These are phyloP conservation scores for Pemphredon lugubris DNA, from an alignment of 2,888 invertebrate species.

Conservation along the genomic window DNA sequence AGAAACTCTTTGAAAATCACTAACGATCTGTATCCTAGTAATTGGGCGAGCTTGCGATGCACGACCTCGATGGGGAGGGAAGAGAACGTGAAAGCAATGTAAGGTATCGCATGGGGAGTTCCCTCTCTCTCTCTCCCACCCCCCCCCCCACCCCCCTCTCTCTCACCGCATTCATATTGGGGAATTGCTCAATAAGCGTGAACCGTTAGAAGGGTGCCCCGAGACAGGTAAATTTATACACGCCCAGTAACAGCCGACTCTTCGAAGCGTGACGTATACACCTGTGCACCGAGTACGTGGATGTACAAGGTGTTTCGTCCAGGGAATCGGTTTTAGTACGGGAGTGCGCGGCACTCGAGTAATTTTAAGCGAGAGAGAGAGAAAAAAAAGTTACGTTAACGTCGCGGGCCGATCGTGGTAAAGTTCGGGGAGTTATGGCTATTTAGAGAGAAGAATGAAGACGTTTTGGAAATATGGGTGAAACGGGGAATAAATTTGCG, in stretches of 20 bases:
- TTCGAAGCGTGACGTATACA: no score
- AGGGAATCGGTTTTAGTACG: no score
- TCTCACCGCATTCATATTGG: conserved; percentile 46
- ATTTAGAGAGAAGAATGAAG: no score
- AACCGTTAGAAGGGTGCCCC: conserved; percentile 39
- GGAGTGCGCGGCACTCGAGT: no score
- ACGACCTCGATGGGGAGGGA: conserved; percentile 35
- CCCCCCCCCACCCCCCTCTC: neutral
- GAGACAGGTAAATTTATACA: conserved; percentile 22
- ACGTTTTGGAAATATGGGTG: no score
- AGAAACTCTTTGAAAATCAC: conserved; percentile 59
- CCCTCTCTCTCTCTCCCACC: neutral
- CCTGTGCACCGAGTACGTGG: no score
- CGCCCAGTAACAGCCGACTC: neutral
- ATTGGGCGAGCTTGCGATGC: conserved; percentile 57
- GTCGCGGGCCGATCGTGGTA: no score
- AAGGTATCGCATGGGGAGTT: conserved; percentile 43
- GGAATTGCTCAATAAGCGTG: conserved; percentile 63
- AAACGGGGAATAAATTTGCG: no score
- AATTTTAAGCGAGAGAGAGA: no score
- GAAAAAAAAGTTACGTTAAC: no score
- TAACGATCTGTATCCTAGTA: conserved; percentile 65
- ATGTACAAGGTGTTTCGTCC: no score
- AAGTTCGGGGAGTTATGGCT: no score
- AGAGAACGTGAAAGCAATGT: conserved; percentile 50